phyloP scores from a whole-genome alignment of 2,113 vertebrate species.

The Meriones unguiculatus region DNA sequence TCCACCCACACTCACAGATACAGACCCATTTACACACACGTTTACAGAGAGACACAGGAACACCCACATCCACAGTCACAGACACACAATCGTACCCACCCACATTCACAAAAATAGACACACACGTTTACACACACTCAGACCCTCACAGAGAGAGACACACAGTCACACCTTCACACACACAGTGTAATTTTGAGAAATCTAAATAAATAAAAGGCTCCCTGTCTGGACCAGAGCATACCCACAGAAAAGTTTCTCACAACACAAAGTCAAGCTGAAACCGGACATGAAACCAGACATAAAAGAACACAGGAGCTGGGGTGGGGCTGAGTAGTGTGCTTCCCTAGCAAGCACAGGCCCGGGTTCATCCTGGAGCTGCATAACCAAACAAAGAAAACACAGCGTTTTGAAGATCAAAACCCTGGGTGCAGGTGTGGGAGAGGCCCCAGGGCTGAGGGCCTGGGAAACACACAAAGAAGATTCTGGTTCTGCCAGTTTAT shows the following conservation, averaged over 20 bases:
- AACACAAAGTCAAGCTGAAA: neutral
- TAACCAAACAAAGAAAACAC: neutral
- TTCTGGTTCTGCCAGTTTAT: constrained; percentile 94
- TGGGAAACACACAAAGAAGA: constrained; percentile 93
- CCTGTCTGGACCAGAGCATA: neutral
- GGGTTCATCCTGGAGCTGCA: neutral
- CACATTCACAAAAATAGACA: too few relatives aligned
- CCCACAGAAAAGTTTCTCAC: neutral
- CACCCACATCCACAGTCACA: neutral
- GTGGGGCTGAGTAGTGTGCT: neutral
- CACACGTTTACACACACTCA: neutral
- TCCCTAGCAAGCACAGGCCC: neutral
- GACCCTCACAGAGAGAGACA: neutral
- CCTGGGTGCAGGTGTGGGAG: constrained; percentile 67
- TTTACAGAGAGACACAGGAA: neutral
- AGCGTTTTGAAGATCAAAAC: neutral
- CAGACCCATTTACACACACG: neutral
- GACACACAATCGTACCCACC: neutral
- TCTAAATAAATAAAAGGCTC: neutral
- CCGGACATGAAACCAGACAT: neutral
- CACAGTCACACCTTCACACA: neutral
- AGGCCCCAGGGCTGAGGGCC: constrained; percentile 87
- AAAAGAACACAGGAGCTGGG: neutral
- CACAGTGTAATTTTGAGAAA: neutral
- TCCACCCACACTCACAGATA: neutral